Conservation (phyloP, 2,113 vertebrate species). For the Vulpes ferrilata region DNA sequence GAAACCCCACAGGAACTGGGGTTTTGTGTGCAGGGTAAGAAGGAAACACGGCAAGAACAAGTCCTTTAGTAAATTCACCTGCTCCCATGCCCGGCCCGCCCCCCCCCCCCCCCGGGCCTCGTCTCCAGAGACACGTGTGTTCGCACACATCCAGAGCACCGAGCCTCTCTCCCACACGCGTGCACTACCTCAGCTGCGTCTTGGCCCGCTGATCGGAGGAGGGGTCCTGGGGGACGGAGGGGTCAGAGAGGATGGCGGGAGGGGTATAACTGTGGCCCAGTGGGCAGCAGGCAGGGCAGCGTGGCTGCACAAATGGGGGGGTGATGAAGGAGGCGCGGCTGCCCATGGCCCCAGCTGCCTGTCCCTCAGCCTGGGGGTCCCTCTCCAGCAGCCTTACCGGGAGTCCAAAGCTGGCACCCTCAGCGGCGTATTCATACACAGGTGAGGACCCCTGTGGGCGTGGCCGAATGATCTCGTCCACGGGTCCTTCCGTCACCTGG, state of each 20-base stretch:
- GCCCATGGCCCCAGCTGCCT: fast-evolving
- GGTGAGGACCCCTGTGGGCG: constrained; percentile 98
- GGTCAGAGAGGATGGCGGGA: fast-evolving
- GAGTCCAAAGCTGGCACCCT: constrained; percentile 88
- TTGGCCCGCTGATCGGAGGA: background rate
- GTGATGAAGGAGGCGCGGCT: fast-evolving
- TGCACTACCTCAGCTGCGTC: fast-evolving
- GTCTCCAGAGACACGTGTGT: fast-evolving
- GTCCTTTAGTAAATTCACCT: background rate
- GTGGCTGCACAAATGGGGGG: fast-evolving
- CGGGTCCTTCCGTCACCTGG: constrained; percentile 92
- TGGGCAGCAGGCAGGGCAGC: fast-evolving
- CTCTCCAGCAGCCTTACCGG: constrained; percentile 85
- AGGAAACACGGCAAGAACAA: background rate
- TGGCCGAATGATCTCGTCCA: constrained; percentile 91
- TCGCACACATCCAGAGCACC: fast-evolving
- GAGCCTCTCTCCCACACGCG: fast-evolving
- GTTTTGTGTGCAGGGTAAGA: too few relatives aligned
- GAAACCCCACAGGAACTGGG: background rate
- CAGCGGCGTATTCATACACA: constrained; percentile 92
- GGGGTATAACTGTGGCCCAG: fast-evolving
- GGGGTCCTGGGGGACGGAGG: too few relatives aligned
- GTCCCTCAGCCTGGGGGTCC: fast-evolving
- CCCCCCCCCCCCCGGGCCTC: background rate
- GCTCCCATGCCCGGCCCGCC: background rate